These are phyloP conservation scores for Xanthia togata DNA, from an alignment of 2,888 invertebrate genomes.

Conservation along the genomic window DNA sequence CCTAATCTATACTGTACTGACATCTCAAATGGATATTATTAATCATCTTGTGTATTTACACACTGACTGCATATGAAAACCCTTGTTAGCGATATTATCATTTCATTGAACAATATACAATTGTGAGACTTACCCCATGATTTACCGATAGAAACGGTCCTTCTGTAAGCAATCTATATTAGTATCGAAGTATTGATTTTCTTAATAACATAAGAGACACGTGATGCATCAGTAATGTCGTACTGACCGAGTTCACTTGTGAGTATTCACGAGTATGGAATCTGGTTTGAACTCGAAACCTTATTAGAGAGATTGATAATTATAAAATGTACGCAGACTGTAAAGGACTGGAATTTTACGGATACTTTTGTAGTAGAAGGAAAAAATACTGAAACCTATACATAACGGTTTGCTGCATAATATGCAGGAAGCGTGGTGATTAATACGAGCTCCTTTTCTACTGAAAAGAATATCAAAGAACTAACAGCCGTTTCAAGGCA, in stretches of 20 bases:
- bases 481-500: not conserved
- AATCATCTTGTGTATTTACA: not conserved
- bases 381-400: not conserved
- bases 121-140: not conserved
- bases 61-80: not conserved
- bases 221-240: constrained; percentile 19
- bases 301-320: constrained; percentile 7
- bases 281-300: constrained; percentile 42
- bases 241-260: constrained; percentile 26
- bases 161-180: constrained; percentile 14
- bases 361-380: not conserved
- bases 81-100: not conserved
- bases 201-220: constrained; percentile 23
- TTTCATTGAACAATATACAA: not conserved
- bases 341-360: not conserved
- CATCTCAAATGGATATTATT: not conserved
- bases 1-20: not conserved
- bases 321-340: not conserved
- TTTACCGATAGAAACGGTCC: too few species aligned
- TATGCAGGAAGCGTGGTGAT: not conserved
- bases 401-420: not conserved
- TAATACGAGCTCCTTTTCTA: not conserved
- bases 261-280: constrained; percentile 19
- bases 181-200: constrained; percentile 31
- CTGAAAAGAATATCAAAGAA: not conserved